Conservation (phyloP, 2,113 vertebrate species). For the Orientallactaga bullata region DNA sequence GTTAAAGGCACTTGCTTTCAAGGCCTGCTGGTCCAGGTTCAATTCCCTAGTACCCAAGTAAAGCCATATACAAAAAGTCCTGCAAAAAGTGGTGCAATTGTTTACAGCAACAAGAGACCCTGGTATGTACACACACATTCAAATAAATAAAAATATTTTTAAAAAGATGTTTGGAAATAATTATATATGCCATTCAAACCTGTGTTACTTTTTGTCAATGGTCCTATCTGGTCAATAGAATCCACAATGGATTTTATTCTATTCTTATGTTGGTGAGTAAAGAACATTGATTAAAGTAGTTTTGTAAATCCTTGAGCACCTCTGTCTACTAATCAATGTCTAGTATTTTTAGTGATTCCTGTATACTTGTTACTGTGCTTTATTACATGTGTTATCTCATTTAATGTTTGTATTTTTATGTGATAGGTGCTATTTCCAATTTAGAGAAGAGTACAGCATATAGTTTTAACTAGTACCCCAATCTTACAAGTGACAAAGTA, state of each 20-base stretch:
- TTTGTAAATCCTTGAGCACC: background rate
- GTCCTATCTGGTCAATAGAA: background rate
- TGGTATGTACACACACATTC: too few species aligned
- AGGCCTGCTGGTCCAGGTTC: too few species aligned
- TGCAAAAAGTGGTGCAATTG: too few species aligned
- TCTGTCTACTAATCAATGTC: background rate
- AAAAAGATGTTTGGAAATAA: conserved; percentile 21
- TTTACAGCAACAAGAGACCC: too few species aligned
- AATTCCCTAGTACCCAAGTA: too few species aligned
- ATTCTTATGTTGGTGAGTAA: background rate
- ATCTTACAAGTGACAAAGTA: background rate
- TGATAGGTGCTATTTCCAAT: conserved; percentile 7
- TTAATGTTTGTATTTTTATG: conserved; percentile 26
- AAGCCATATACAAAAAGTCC: too few species aligned
- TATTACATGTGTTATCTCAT: conserved; percentile 14
- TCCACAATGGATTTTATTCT: background rate
- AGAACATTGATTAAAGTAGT: conserved; percentile 18
- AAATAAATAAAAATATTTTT: background rate
- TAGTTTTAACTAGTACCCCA: background rate
- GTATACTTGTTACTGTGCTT: background rate
- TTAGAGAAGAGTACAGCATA: background rate
- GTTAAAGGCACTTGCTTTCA: too few species aligned
- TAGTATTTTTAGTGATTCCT: conserved; percentile 13
- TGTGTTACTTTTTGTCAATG: conserved; percentile 12
- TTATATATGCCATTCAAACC: background rate